Conservation (phyloP, 2,888 invertebrate species). For the Allygus modestus region DNA sequence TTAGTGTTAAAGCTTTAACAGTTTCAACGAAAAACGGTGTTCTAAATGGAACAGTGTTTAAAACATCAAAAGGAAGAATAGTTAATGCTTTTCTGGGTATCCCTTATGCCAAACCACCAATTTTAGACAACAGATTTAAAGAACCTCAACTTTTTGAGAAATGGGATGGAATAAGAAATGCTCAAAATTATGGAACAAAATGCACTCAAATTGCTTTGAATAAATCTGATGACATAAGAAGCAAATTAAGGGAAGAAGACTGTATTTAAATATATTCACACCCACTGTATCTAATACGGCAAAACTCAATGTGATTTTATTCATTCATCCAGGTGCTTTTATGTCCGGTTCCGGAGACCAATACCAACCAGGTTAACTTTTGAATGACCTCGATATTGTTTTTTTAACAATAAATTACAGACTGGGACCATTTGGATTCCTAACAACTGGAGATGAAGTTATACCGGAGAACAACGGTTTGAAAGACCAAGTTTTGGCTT, state of each 20-base stretch:
- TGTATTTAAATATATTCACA: slow-evolving; percentile 53
- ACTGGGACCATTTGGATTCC: slow-evolving; percentile 75
- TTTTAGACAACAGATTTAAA: slow-evolving; percentile 17
- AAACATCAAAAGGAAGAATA: slow-evolving; percentile 35
- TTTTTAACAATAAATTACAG: slow-evolving; percentile 74
- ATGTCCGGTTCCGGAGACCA: slow-evolving; percentile 80
- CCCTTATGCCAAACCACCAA: slow-evolving; percentile 49
- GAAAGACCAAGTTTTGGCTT: slow-evolving; percentile 71
- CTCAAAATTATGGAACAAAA: slow-evolving; percentile 8
- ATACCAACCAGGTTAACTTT: slow-evolving; percentile 79
- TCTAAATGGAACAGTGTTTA: slow-evolving; percentile 32
- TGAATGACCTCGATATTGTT: slow-evolving; percentile 78
- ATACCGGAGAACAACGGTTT: slow-evolving; percentile 73
- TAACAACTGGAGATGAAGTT: slow-evolving; percentile 71
- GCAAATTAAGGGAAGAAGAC: slow-evolving; percentile 40
- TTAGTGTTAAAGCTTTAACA: neutral
- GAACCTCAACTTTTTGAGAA: slow-evolving; percentile 7
- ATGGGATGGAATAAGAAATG: slow-evolving; percentile 18
- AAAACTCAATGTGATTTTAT: slow-evolving; percentile 74
- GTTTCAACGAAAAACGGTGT: slow-evolving; percentile 1
- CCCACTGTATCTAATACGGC: slow-evolving; percentile 1
- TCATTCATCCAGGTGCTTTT: slow-evolving; percentile 76
- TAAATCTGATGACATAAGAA: neutral
- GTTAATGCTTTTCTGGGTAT: slow-evolving; percentile 46
- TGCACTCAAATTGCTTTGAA: slow-evolving; percentile 39